Conservation (phyloP, 2,113 vertebrate species). For the Alethe diademata region DNA sequence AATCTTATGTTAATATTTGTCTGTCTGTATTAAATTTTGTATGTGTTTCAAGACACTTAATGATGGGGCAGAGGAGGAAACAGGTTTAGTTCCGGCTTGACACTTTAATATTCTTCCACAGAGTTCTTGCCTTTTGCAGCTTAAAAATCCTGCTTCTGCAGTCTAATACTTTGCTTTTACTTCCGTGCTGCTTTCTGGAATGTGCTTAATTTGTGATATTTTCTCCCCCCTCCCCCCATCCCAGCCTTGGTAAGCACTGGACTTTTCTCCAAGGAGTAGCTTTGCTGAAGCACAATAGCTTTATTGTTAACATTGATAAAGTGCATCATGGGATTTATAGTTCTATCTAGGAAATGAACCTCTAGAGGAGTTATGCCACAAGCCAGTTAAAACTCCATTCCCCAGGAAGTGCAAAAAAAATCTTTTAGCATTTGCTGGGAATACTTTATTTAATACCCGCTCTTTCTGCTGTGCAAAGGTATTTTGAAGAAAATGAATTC, state of each 20-base stretch:
- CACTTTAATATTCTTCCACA: neutral
- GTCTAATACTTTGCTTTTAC: neutral
- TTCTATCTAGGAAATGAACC: neutral
- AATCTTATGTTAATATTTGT: neutral
- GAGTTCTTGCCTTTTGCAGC: neutral
- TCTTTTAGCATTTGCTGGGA: neutral
- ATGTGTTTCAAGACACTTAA: neutral
- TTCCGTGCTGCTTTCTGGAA: neutral
- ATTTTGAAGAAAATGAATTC: neutral
- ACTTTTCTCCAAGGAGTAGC: neutral
- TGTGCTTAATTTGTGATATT: neutral
- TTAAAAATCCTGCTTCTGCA: neutral
- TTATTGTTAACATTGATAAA: neutral
- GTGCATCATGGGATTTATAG: neutral
- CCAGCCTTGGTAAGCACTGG: neutral
- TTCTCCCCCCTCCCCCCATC: too few species aligned
- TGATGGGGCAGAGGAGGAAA: neutral
- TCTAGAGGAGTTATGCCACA: neutral
- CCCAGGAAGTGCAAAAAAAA: neutral
- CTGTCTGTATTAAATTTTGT: neutral
- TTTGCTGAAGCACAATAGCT: neutral
- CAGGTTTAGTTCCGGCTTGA: neutral
- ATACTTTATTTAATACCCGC: neutral
- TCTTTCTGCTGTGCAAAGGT: neutral
- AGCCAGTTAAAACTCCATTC: neutral